Evolutionary conservation across 1,140 invertebrate genomes (phyloP), one percentile per base, ranked within the genome.

Genomic region (Conus betulinus): DNA sequence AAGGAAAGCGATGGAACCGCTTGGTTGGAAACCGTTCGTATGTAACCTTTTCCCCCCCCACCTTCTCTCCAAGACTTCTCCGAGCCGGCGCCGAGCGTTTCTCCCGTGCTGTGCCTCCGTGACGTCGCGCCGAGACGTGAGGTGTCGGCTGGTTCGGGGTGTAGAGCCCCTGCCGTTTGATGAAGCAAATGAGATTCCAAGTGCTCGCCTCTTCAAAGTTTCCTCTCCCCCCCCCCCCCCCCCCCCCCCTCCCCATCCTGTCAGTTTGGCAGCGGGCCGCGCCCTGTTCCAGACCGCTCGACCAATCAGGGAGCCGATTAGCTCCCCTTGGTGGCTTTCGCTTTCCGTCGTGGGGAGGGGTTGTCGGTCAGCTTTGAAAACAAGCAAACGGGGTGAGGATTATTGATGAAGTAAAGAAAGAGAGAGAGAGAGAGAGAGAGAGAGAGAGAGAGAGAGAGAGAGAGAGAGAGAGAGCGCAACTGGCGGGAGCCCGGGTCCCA

Each of bases 401-500:
- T 78, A 51, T n/a, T 84, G 53, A 87, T 87, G 85, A 55, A 78
- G 55, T 39, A 27, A 67, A 71, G 55, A 84, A 55, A 84, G 57
- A 84, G 82, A 84, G 82, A 84, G 82, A 84, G 82, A 84, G 82
- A 84, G 82, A 84, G 82, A 84, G 82, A 84, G 55, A 84, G 82
- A 84, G 82, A 84, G 82, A 84, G 82, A 84, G 55, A 63, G 82
- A 63, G 82, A 84, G 27, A 39, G 78, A 79, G 78, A 79, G 27
- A 79, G 78, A 79, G 57, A 74, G 84, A 74, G 84, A 27, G 52
- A 52, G 53, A 71, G 51, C 6, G 8, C 15, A 63, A 10, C 23
- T 7, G 8, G 25, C 23, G 74, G 60, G 71, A 53, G 71, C 51
- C 76, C 25, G 51, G 79, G 39, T 81, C 79, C 39, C 79, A 51